Evolutionary conservation across 1,140 invertebrate species (phyloP), one percentile per base, ranked within the genome.

Genomic region (Oscheius sp.): DNA sequence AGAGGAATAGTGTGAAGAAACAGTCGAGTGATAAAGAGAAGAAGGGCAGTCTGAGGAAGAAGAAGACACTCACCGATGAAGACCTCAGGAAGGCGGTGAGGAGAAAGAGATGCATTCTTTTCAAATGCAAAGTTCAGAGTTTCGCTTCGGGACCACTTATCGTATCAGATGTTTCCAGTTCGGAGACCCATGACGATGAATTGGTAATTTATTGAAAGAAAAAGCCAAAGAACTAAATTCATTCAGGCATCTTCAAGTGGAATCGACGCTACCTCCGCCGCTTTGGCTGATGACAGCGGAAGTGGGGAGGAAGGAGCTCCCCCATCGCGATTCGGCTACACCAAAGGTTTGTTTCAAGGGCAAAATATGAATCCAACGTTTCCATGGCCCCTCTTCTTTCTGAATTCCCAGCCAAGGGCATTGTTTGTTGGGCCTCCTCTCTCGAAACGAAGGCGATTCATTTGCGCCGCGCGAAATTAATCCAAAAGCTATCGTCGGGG

Each of bases 11-110:
- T 1, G 34, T 34, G 29, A 35, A 71, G 59, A 45, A 68, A 71
- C 58, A 69, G 67, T 62, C 93, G 0, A 91, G 90, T 83, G 85
- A 91, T 61, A 89, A 68, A 59, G 35, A 70, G 52, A 59, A n/a
- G 26, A 62, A 26, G 45, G 42, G 26, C 3, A 58, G 69, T 49
- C n/a, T 71, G 52, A 1, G 64, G 36, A n/a, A 71, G 58, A 64
- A 64, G 29, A 26, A 34, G 31, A 32, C 61, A 10, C 10, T 34
- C 26, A 59, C 13, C 20, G 35, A 13, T n/a, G 32, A 38, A 32
- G 61, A 38, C 35, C 15, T 63, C 13, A 63, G 61, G 36, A 34
- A 63, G 36, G 31, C 36, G 10, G 29, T 59, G 15, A 23, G 55
- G 29, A 20, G 13, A 59, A 0, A 59, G 20, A 20, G 55, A 59